These are phyloP conservation scores for Discoglossus pictus DNA, from an alignment of 2,797 vertebrate species.

Conservation along the genomic window DNA sequence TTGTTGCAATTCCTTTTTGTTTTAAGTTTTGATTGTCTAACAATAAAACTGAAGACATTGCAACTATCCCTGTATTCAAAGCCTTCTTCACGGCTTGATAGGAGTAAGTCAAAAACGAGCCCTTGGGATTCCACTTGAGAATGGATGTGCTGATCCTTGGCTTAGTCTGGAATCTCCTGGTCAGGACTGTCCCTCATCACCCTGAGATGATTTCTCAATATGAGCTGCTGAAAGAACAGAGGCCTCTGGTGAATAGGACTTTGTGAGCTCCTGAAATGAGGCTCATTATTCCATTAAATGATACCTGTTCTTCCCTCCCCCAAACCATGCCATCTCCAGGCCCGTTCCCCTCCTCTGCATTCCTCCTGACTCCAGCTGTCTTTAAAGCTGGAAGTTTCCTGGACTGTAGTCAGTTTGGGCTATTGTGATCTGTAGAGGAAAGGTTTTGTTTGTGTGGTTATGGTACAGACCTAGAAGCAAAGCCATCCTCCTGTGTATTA, in stretches of 20 bases:
- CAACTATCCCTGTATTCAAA: background rate
- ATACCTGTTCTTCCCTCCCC: conserved; percentile 39
- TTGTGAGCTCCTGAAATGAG: conserved; percentile 50
- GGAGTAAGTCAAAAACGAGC: conserved; percentile 4
- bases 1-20: too few relatives aligned
- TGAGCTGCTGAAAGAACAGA: conserved; percentile 49
- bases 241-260: conserved; percentile 51
- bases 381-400: conserved; percentile 25
- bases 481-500: too few relatives aligned
- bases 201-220: conserved; percentile 52
- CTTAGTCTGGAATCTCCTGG: conserved; percentile 36
- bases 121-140: conserved; percentile 14
- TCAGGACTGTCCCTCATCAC: conserved; percentile 48
- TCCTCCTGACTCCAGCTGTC: conserved; percentile 31
- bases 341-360: conserved; percentile 41
- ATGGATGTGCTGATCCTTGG: conserved; percentile 3
- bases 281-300: conserved; percentile 46
- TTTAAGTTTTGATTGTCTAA: too few relatives aligned
- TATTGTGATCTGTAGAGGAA: conserved; percentile 11
- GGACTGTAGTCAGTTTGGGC: conserved; percentile 31
- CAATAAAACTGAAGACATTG: background rate
- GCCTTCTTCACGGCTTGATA: background rate
- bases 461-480: too few relatives aligned
- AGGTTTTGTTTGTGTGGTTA: conserved; percentile 5
- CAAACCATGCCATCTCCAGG: conserved; percentile 32